Percentiles rank a stretch among this genome's conserved stretches.
These are phyloP conservation scores for Lepeophtheirus nordmannii DNA, from an alignment of 2,888 invertebrate genomes.

Conservation along the genomic window DNA sequence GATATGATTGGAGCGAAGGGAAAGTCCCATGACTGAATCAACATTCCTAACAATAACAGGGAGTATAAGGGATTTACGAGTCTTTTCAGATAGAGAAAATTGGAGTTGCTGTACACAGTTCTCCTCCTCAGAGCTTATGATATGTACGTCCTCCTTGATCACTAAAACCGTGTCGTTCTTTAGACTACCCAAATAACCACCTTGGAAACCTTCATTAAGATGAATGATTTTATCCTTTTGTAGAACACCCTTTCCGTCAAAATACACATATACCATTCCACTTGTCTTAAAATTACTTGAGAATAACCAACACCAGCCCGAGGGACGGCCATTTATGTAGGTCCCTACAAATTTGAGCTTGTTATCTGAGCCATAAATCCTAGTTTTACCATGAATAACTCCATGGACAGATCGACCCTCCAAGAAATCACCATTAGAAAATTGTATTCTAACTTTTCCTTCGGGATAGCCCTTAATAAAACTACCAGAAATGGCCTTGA, in stretches of 20 bases:
- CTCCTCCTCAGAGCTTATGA: not conserved
- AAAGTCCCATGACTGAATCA: not conserved
- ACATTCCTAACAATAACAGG: not conserved
- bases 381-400: not conserved
- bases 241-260: not conserved
- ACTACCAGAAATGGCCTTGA: not conserved
- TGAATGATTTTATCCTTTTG: not conserved
- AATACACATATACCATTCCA: not conserved
- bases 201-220: not conserved
- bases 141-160: not conserved
- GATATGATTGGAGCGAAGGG: not conserved
- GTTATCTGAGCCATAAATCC: not conserved
- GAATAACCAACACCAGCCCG: constrained; percentile 7
- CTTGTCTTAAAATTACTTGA: not conserved
- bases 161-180: not conserved
- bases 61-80: not conserved
- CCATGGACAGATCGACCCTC: not conserved
- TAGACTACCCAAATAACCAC: not conserved
- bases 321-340: not conserved
- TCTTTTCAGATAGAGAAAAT: not conserved
- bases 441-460: not conserved
- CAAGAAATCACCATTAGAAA: not conserved
- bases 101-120: constrained; percentile 5
- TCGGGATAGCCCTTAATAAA: not conserved
- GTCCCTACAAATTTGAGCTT: constrained; percentile 8